Conservation (phyloP, 2,797 vertebrate species). For the Basileuterus tristriatus region DNA sequence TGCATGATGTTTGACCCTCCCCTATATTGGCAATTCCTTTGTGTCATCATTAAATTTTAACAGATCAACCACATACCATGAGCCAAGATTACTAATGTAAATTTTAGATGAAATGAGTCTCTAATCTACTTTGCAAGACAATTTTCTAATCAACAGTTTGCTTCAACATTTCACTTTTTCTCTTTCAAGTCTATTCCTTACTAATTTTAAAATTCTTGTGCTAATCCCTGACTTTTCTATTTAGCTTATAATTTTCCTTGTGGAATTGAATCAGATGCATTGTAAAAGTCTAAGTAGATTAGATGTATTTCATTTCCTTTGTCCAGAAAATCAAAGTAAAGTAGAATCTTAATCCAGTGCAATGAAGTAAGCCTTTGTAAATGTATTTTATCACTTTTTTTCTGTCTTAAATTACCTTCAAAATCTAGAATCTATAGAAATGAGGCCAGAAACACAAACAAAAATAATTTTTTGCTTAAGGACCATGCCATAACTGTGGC, state of each 20-base stretch:
- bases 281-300: not conserved
- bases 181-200: not conserved
- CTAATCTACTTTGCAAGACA: not conserved
- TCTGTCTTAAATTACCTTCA: not conserved
- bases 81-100: not conserved
- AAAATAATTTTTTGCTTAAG: not conserved
- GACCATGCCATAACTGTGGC: not conserved
- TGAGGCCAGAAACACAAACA: not conserved
- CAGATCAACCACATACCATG: not conserved
- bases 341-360: not conserved
- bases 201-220: not conserved
- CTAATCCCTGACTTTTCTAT: not conserved
- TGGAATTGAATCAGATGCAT: not conserved
- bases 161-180: not conserved
- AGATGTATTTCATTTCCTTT: not conserved
- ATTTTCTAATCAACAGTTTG: not conserved
- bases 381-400: not conserved
- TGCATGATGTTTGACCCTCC: not conserved
- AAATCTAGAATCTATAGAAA: not conserved
- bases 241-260: slow-evolving; percentile 3
- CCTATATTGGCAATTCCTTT: not conserved
- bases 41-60: not conserved
- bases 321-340: slow-evolving; percentile 14
- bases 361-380: not conserved
- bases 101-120: not conserved